Percentiles rank a stretch among this genome's conserved stretches.
Conservation (phyloP, 2,888 invertebrate species). For the Cryptops parisi region DNA sequence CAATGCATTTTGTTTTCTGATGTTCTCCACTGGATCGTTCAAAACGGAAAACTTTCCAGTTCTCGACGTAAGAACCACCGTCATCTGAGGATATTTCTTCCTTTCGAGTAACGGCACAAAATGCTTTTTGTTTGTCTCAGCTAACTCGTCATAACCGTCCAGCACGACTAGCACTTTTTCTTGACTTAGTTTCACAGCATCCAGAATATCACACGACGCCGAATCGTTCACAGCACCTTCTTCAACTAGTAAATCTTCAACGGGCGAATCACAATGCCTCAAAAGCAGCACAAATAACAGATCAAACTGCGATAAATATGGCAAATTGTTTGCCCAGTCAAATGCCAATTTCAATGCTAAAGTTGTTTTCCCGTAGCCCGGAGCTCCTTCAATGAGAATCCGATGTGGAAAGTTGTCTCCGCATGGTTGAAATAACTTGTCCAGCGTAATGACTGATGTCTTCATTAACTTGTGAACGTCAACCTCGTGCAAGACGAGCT, state of each 20-base stretch:
- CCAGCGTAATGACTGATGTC: not conserved
- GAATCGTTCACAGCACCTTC: not conserved
- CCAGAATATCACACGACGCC: not conserved
- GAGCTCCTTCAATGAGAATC: not conserved
- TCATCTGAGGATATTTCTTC: not conserved
- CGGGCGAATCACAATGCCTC: not conserved
- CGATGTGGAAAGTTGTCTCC: not conserved
- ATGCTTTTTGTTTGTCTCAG: not conserved
- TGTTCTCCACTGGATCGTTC: not conserved
- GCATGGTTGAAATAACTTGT: not conserved
- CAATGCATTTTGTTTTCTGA: not conserved
- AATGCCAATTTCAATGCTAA: not conserved
- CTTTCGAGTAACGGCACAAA: not conserved
- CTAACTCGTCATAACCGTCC: not conserved
- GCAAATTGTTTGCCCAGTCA: not conserved
- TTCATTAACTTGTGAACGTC: not conserved
- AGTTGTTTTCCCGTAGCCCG: not conserved
- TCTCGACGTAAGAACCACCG: not conserved
- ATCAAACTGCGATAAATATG: not conserved
- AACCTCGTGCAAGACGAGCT: not conserved
- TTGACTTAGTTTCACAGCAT: not conserved
- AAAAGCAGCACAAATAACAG: not conserved
- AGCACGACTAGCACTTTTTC: not conserved
- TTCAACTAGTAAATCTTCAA: not conserved
- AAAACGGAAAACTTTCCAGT: not conserved